phyloP scores from a whole-genome alignment of 2,888 invertebrate genomes.

The Diogma glabrata region DNA sequence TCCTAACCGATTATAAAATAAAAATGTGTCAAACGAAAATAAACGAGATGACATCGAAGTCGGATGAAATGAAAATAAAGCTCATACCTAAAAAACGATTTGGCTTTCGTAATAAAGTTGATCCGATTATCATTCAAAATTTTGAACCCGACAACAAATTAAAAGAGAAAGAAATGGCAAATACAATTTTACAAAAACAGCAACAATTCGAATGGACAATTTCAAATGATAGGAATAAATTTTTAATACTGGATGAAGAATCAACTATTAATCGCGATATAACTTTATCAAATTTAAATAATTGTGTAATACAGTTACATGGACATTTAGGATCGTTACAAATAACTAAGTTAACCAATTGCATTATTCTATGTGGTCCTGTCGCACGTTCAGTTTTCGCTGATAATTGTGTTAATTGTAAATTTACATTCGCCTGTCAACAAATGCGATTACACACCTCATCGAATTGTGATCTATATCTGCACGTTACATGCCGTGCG shows the following conservation, averaged over 20 bases:
- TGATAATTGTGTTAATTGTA: slow-evolving; percentile 67
- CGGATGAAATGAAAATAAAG: slow-evolving; percentile 57
- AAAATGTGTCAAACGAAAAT: slow-evolving; percentile 63
- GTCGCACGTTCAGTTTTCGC: slow-evolving; percentile 84
- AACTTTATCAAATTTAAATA: slow-evolving; percentile 56
- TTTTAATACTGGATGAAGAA: slow-evolving; percentile 46
- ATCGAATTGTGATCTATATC: slow-evolving; percentile 61
- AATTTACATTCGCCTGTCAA: slow-evolving; percentile 79
- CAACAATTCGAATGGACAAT: slow-evolving; percentile 46
- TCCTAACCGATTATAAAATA: slow-evolving; percentile 69
- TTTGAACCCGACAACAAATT: slow-evolving; percentile 29
- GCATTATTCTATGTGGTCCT: slow-evolving; percentile 74
- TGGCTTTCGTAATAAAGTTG: slow-evolving; percentile 59
- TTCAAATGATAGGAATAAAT: slow-evolving; percentile 46
- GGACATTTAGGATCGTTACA: slow-evolving; percentile 84
- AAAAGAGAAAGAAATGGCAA: slow-evolving; percentile 30
- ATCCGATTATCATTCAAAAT: slow-evolving; percentile 16
- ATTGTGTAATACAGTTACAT: slow-evolving; percentile 64
- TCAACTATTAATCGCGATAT: slow-evolving; percentile 65
- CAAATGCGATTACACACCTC: slow-evolving; percentile 85
- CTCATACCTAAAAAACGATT: slow-evolving; percentile 77
- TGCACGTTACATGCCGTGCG: slow-evolving; percentile 87
- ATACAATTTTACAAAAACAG: slow-evolving; percentile 44
- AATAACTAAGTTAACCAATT: slow-evolving; percentile 63
- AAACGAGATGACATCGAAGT: slow-evolving; percentile 56